These are phyloP conservation scores for Moxostoma hubbsi DNA, from an alignment of 2,797 vertebrate species.

Conservation along the genomic window DNA sequence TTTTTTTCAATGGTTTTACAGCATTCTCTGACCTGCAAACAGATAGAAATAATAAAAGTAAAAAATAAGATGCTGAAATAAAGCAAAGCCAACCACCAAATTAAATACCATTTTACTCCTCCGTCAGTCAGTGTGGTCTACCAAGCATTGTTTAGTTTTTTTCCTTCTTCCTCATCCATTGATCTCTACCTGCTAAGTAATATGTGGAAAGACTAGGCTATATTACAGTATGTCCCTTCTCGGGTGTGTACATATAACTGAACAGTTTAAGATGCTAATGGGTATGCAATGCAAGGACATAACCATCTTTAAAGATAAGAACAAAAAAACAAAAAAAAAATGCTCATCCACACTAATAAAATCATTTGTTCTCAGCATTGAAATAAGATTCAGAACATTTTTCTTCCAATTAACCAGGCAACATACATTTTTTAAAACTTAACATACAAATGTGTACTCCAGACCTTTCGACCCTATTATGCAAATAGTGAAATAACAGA, in stretches of 20 bases:
- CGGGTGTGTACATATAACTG: constrained; percentile 43
- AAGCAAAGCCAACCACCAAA: constrained; percentile 68
- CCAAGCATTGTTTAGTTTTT: constrained; percentile 53
- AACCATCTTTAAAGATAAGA: constrained; percentile 53
- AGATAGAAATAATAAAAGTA: constrained; percentile 79
- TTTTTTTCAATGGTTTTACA: constrained; percentile 69
- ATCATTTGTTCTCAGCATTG: constrained; percentile 46
- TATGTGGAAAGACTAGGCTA: constrained; percentile 50
- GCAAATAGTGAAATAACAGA: constrained; percentile 52
- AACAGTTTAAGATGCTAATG: constrained; percentile 46
- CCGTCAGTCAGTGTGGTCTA: constrained; percentile 65
- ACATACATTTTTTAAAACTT: constrained; percentile 52
- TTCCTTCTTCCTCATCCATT: constrained; percentile 19
- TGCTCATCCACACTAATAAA: constrained; percentile 48
- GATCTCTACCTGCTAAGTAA: constrained; percentile 44
- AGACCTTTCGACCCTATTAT: constrained; percentile 55
- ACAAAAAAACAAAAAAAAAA: constrained; percentile 24
- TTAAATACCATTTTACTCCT: constrained; percentile 62
- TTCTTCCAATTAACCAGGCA: constrained; percentile 26
- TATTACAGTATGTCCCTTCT: constrained; percentile 54
- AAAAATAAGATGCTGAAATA: constrained; percentile 64
- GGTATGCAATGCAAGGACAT: constrained; percentile 54
- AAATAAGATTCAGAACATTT: constrained; percentile 39
- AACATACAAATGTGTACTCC: constrained; percentile 51
- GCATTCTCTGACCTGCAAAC: constrained; percentile 98